phyloP scores from a whole-genome alignment of 2,113 vertebrate species.

The Festucalex cinctus region DNA sequence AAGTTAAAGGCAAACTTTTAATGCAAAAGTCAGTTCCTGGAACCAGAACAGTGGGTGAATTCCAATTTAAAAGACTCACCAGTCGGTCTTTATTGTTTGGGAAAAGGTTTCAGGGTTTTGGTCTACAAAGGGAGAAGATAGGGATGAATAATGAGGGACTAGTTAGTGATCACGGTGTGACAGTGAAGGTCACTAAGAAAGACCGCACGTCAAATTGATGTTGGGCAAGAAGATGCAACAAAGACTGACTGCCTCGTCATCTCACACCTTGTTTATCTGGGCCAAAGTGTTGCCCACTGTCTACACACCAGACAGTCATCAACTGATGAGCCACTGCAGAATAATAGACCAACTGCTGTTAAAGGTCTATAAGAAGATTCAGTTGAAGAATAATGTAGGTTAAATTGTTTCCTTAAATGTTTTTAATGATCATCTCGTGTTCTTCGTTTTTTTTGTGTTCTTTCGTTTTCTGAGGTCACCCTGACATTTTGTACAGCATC shows the following conservation, averaged over 20 bases:
- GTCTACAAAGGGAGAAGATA: not conserved
- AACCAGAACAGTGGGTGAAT: constrained; percentile 17
- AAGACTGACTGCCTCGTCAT: not conserved
- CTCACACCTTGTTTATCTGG: not conserved
- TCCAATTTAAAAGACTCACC: constrained; percentile 5
- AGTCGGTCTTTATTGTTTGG: not conserved
- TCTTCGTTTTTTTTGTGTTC: not conserved
- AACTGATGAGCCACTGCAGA: not conserved
- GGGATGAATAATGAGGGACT: not conserved
- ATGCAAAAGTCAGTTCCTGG: constrained; percentile 31
- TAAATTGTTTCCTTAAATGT: not conserved
- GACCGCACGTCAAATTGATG: not conserved
- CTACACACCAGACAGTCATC: not conserved
- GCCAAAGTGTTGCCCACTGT: not conserved
- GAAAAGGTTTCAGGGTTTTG: not conserved
- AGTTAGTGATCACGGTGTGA: not conserved
- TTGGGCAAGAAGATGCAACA: not conserved
- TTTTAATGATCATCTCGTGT: not conserved
- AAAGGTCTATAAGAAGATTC: not conserved
- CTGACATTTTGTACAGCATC: not conserved
- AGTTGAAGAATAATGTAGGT: not conserved
- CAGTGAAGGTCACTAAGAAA: constrained; percentile 1
- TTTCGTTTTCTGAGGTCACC: not conserved
- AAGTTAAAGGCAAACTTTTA: constrained; percentile 34
- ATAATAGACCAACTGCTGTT: not conserved